These are phyloP conservation scores for Tadarida brasiliensis DNA, from an alignment of 2,797 vertebrate genomes.

Conservation along the genomic window DNA sequence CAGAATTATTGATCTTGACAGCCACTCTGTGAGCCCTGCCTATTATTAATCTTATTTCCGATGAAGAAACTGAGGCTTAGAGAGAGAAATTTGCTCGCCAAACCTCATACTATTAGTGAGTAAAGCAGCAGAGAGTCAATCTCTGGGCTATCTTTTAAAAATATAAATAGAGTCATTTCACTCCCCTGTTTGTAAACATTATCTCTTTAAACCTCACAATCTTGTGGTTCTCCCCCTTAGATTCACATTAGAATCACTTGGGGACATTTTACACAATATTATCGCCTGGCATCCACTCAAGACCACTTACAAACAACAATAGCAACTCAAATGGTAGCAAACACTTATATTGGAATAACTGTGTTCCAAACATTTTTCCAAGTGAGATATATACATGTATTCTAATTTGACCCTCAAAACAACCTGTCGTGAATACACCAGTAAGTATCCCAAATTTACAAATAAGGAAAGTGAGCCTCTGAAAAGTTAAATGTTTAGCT, in stretches of 20 bases:
- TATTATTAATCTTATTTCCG: neutral
- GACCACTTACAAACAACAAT: neutral
- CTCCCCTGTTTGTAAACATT: conserved; percentile 1
- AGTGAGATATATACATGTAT: neutral
- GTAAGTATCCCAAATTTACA: neutral
- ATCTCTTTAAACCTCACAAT: neutral
- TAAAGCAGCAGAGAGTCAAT: neutral
- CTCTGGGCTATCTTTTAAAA: neutral
- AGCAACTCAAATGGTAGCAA: neutral
- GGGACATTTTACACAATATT: neutral
- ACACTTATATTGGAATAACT: neutral
- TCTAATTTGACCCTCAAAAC: neutral
- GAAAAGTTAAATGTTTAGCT: neutral
- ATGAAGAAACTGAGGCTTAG: neutral
- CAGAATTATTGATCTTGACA: neutral
- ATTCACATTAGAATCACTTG: neutral
- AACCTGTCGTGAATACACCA: neutral
- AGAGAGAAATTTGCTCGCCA: neutral
- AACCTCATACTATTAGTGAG: neutral
- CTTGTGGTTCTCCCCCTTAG: neutral
- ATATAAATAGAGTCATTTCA: neutral
- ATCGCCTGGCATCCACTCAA: neutral
- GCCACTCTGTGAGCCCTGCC: neutral
- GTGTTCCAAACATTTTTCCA: neutral
- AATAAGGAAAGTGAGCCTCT: neutral